phyloP scores from a whole-genome alignment of 92 coral and sea anemone species.

The Paragorgia papillata region DNA sequence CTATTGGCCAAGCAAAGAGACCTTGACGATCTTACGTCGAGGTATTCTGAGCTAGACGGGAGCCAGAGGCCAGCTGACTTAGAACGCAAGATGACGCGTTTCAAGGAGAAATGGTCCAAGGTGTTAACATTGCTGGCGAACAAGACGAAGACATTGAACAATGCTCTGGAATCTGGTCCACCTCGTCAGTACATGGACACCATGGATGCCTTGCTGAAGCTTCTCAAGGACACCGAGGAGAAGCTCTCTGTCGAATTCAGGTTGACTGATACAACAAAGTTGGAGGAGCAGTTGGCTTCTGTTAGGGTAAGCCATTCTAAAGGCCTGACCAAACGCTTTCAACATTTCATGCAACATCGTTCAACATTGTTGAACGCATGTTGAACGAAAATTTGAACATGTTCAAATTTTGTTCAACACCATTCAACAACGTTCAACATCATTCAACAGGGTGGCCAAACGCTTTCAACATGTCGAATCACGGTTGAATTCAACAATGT shows the following conservation, averaged over 20 bases:
- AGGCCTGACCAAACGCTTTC: too few species aligned
- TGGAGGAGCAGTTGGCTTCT: slow-evolving; percentile 82
- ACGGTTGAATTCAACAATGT: too few species aligned
- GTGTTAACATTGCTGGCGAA: slow-evolving; percentile 19
- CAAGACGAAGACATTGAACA: slow-evolving; percentile 35
- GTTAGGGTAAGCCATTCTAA: slow-evolving; percentile 70
- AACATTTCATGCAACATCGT: too few species aligned
- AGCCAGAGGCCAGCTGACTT: slow-evolving; percentile 30
- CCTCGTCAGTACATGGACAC: slow-evolving; percentile 92
- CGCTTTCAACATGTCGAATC: too few species aligned
- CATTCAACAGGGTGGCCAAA: too few species aligned
- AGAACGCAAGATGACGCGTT: slow-evolving; percentile 32
- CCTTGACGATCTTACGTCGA: slow-evolving; percentile 18
- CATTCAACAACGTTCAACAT: too few species aligned
- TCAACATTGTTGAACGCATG: too few species aligned
- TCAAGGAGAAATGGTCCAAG: slow-evolving; percentile 35
- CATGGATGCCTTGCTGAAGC: slow-evolving; percentile 83
- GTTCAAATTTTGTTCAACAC: too few species aligned
- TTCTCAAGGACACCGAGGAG: slow-evolving; percentile 77
- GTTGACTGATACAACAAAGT: slow-evolving; percentile 67
- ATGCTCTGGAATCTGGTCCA: slow-evolving; percentile 71
- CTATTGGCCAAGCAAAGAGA: slow-evolving; percentile 28
- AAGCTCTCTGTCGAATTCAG: slow-evolving; percentile 76
- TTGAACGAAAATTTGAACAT: too few species aligned
- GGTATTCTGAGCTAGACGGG: slow-evolving; percentile 27